A percentile compares a stretch with the other conserved stretches of the same genome.
Evolutionary conservation across 1,140 invertebrate species (phyloP).

Genomic region (Trichonephila clavipes): DNA sequence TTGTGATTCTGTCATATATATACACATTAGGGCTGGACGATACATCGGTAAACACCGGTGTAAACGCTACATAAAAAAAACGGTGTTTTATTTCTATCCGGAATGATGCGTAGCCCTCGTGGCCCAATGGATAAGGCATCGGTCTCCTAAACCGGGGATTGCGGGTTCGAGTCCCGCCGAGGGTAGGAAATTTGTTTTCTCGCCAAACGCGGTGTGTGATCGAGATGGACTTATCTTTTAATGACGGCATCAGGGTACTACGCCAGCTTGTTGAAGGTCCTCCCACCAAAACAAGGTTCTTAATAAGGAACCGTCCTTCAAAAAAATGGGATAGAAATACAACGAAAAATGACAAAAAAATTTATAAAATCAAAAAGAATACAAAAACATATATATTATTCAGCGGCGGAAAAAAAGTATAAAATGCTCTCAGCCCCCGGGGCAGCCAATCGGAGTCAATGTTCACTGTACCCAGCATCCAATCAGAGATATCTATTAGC

Average conservation of each 20-base stretch:
- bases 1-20: too few relatives aligned
- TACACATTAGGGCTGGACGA: too few relatives aligned
- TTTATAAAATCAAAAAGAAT: background rate
- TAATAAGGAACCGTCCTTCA: background rate
- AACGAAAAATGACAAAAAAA: background rate
- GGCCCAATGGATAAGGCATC: constrained; percentile 82
- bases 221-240: too few relatives aligned
- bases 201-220: too few relatives aligned
- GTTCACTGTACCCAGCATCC: too few relatives aligned
- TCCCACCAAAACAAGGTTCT: background rate
- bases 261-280: background rate
- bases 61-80: too few relatives aligned
- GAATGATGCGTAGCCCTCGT: constrained; percentile 78
- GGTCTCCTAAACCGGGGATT: constrained; percentile 82
- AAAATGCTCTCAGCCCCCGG: too few relatives aligned
- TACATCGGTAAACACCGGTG: too few relatives aligned
- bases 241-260: too few relatives aligned
- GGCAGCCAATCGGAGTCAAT: too few relatives aligned
- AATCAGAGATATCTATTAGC: too few relatives aligned
- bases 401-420: constrained; percentile 4
- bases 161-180: constrained; percentile 81
- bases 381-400: background rate
- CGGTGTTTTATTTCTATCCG: too few relatives aligned
- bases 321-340: background rate
- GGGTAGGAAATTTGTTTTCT: constrained; percentile 65